These are phyloP conservation scores for Apodemus agrarius DNA, from an alignment of 2,797 vertebrate species.

Conservation along the genomic window DNA sequence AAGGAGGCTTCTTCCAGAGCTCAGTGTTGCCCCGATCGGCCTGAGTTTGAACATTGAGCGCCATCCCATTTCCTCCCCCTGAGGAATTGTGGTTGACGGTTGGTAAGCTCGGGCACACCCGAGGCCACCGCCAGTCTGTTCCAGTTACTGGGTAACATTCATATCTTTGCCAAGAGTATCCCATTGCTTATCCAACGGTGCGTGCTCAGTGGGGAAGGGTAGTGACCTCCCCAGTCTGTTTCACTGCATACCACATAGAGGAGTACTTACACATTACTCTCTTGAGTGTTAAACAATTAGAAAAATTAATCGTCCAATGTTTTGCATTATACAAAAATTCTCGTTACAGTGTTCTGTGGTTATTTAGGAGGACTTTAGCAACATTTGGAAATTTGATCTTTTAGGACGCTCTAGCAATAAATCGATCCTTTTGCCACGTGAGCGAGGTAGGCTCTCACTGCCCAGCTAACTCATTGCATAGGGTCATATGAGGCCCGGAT, in stretches of 20 bases:
- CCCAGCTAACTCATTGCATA: background rate
- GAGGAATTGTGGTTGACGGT: background rate
- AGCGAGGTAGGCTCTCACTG: background rate
- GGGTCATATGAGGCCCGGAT: background rate
- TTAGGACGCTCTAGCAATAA: background rate
- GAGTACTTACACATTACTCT: background rate
- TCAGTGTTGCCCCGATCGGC: background rate
- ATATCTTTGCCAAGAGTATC: background rate
- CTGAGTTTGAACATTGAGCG: background rate
- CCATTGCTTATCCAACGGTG: background rate
- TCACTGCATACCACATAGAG: background rate
- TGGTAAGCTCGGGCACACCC: background rate
- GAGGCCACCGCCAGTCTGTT: background rate
- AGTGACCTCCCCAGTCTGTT: background rate
- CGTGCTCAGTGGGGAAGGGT: background rate
- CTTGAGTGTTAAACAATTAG: background rate
- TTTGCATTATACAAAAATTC: background rate
- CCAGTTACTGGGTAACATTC: background rate
- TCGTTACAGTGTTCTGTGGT: background rate
- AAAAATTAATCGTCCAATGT: background rate
- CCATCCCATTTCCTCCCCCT: background rate
- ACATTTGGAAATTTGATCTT: background rate
- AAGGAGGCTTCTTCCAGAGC: background rate
- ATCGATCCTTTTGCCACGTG: background rate
- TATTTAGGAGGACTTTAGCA: constrained; percentile 12